Base-by-base conservation (phyloP, 2,797 vertebrate species). In the Melanotaenia boesemani region DNA sequence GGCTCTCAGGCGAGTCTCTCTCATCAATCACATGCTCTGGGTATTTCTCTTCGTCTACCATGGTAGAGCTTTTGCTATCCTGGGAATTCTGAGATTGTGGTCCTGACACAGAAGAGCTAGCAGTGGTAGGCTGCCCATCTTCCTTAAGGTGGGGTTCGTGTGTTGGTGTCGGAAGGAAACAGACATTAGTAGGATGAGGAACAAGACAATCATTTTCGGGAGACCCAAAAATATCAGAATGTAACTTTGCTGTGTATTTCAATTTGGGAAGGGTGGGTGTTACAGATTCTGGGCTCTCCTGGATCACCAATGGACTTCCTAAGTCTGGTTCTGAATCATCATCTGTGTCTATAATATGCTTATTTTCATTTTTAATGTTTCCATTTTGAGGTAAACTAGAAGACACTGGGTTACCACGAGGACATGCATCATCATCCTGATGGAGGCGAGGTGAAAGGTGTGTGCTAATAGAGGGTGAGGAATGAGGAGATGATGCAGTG, bases 1-100 rank as follows among this genome's bases (percentile, higher is more conserved):
- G 95, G 79, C 95, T 96, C 81, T 95, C 94, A 0, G 95, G 95
- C 0, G 95, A 95, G 80, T 96, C 95, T 58, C 95, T 86, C 72
- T 95, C 95, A 73, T 96, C 95, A 2, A 95, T 94, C 37, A 95
- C 92, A 77, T 95, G 95, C 65, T 95, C 95, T 6, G 93, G 91
- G 46, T 94, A 93, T 84, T 86, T 84, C 72, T 95, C 91, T 28
- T 89, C 86, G 65, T 83, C 80, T n/a, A 80, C 57, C 24, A 66
- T 62, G 28, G 80, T 58, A 32, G 82, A 58, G 55, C 69, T 68
- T 0, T 26, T 68, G 24, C 44, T 59, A 56, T 66, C 8, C 7
- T 81, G 26, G 0, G 71, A 20, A 56, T 32, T 76, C 52, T 59
- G 81, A 36, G 63, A 46, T 32, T 67, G 77, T 62, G 56, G 44